These are phyloP conservation scores for Lottia scabra DNA, from an alignment of 2,888 invertebrate species.

Conservation along the genomic window DNA sequence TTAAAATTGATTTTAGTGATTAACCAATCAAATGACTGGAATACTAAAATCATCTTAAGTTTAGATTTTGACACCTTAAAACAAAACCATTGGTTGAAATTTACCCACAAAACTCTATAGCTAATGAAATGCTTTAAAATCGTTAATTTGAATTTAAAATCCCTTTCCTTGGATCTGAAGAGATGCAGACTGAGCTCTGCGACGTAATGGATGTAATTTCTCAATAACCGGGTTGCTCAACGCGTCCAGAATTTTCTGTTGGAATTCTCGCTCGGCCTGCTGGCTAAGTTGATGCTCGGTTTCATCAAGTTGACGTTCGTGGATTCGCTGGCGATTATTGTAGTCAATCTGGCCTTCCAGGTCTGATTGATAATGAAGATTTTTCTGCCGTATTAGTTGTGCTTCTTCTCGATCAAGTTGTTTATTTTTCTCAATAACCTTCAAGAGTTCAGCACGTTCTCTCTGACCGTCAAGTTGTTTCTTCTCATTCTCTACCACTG, in stretches of 20 bases:
- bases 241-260: conserved; percentile 54
- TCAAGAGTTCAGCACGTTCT: conserved; percentile 53
- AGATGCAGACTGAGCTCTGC: conserved; percentile 28
- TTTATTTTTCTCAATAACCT: conserved; percentile 61
- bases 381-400: conserved; percentile 40
- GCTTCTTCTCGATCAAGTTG: conserved; percentile 53
- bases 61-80: no score
- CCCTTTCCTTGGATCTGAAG: background rate
- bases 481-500: conserved; percentile 57
- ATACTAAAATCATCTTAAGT: no score
- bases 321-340: conserved; percentile 49
- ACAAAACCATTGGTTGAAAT: no score
- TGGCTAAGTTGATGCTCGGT: conserved; percentile 50
- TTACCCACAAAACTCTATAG: no score
- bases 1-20: no score
- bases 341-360: conserved; percentile 63
- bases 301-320: conserved; percentile 51
- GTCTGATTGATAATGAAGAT: conserved; percentile 57
- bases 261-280: conserved; percentile 65
- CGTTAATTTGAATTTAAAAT: background rate
- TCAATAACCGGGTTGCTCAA: conserved; percentile 57
- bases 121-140: no score
- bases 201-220: conserved; percentile 64
- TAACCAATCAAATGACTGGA: no score
- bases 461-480: conserved; percentile 49